Evolutionary conservation across 2,113 vertebrate species (phyloP).

Genomic region (Oreochromis niloticus): DNA sequence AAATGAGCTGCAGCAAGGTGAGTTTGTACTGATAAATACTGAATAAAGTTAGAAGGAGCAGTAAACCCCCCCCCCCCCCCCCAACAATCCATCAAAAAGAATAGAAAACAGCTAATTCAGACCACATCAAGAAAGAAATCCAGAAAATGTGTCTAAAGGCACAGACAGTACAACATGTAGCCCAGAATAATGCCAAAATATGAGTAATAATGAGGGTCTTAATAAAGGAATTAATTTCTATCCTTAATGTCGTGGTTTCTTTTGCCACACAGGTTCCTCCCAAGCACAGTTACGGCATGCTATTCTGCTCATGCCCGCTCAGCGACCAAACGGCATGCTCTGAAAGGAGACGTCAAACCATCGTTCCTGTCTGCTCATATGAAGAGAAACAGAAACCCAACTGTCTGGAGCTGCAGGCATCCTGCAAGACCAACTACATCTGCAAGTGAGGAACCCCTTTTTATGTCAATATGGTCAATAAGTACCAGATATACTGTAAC

Average conservation of each 20-base stretch:
- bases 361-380: constrained; percentile 97
- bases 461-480: neutral
- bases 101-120: neutral
- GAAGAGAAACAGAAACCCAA: constrained; percentile 95
- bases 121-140: neutral
- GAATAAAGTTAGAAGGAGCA: neutral
- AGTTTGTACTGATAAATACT: neutral
- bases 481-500: neutral
- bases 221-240: neutral
- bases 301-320: constrained; percentile 94
- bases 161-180: neutral
- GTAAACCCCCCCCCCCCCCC: too few species aligned
- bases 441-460: constrained; percentile 36
- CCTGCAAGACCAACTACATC: constrained; percentile 70
- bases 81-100: neutral
- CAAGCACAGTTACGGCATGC: constrained; percentile 97
- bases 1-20: neutral
- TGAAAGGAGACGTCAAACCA: constrained; percentile 92
- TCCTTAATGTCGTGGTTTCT: neutral
- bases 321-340: constrained; percentile 83
- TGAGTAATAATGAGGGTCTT: neutral
- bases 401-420: constrained; percentile 69
- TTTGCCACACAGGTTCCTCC: constrained; percentile 79
- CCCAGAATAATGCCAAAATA: neutral
- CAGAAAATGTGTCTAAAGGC: fast-evolving